These are phyloP conservation scores for Drosophila cognata DNA, from an alignment of 2,888 invertebrate genomes.

Conservation along the genomic window DNA sequence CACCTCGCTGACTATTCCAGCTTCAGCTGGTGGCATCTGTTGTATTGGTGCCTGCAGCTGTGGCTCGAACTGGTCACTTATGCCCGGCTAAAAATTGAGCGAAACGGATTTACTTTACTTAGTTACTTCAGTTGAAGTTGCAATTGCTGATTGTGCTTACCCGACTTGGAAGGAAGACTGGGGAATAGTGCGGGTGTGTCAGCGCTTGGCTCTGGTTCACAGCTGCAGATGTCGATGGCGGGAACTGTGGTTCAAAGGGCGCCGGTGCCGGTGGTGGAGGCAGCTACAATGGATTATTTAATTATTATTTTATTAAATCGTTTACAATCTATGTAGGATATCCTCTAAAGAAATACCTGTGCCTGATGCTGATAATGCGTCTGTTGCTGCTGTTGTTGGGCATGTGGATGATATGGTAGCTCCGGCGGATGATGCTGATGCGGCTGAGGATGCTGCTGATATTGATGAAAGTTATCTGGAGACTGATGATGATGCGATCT, in stretches of 20 bases:
- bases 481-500: constrained; percentile 38
- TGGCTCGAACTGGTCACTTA: constrained; percentile 28
- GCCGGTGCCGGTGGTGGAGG: constrained; percentile 24
- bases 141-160: constrained; percentile 18
- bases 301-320: no score
- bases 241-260: constrained; percentile 45
- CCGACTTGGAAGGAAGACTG: constrained; percentile 26
- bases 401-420: constrained; percentile 36
- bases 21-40: constrained; percentile 1
- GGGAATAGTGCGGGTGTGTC: constrained; percentile 37
- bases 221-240: constrained; percentile 29
- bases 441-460: constrained; percentile 52
- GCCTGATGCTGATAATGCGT: constrained; percentile 49
- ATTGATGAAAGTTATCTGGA: constrained; percentile 56
- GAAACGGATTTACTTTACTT: not conserved
- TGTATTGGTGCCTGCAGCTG: constrained; percentile 27
- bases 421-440: constrained; percentile 52
- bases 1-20: constrained; percentile 15
- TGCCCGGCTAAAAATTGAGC: constrained; percentile 21
- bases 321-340: not conserved
- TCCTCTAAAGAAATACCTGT: constrained; percentile 33
- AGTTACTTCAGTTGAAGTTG: not conserved
- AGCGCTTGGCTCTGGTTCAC: constrained; percentile 22
- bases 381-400: constrained; percentile 43
- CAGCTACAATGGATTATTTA: constrained; percentile 8